A percentile compares a stretch with the other conserved stretches of the same genome.
These are phyloP conservation scores for Craterocephalus amniculus DNA, from an alignment of 2,797 vertebrate genomes.

Conservation along the genomic window DNA sequence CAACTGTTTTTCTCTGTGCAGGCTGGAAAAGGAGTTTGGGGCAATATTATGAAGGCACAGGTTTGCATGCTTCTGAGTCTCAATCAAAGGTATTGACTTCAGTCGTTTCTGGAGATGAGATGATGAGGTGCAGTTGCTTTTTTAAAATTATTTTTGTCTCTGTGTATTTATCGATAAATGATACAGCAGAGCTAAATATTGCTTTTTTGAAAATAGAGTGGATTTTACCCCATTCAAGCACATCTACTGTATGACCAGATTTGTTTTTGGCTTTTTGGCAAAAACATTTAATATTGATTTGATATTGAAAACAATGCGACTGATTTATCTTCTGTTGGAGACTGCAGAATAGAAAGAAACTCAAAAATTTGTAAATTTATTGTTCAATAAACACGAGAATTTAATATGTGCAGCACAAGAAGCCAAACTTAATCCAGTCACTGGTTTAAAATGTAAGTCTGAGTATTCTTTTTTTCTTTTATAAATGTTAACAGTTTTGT, in stretches of 20 bases:
- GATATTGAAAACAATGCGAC: background rate
- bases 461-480: constrained; percentile 1
- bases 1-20: constrained; percentile 48
- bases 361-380: constrained; percentile 2
- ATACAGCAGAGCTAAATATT: constrained; percentile 53
- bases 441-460: constrained; percentile 13
- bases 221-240: constrained; percentile 25
- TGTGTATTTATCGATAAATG: constrained; percentile 39
- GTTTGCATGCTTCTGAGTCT: constrained; percentile 70
- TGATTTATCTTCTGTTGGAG: background rate
- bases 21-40: constrained; percentile 33
- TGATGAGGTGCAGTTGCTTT: constrained; percentile 25
- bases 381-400: background rate
- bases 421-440: background rate
- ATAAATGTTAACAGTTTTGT: constrained; percentile 16
- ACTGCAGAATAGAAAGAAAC: constrained; percentile 1
- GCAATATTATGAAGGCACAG: constrained; percentile 72
- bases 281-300: background rate
- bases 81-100: constrained; percentile 47
- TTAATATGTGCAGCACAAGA: background rate
- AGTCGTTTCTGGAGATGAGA: constrained; percentile 19
- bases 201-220: constrained; percentile 47
- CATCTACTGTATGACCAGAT: constrained; percentile 18
- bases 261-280: background rate
- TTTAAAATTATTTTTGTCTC: constrained; percentile 2